A percentile compares a stretch with the other conserved stretches of the same genome.
Evolutionary conservation across 2,888 invertebrate species (phyloP).

Genomic region (Drosophila histrio): DNA sequence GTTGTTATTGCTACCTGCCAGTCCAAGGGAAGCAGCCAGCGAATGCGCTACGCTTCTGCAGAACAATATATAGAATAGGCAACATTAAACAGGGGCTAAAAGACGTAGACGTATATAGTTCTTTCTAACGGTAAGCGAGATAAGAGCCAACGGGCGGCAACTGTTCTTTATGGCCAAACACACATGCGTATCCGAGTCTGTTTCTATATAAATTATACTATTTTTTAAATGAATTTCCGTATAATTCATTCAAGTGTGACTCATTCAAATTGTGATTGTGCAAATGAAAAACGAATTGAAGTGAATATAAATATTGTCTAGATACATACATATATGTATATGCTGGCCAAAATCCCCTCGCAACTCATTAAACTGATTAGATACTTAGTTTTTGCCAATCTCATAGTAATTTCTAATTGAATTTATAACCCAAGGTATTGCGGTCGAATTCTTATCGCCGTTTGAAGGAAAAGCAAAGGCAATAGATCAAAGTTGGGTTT

Average conservation of each 20-base stretch:
- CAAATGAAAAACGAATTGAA: constrained; percentile 6
- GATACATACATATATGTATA: constrained; percentile 9
- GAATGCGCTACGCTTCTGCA: constrained; percentile 47
- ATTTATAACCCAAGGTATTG: constrained; percentile 51
- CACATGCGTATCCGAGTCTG: constrained; percentile 30
- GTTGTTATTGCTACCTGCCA: constrained; percentile 38
- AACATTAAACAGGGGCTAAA: background rate
- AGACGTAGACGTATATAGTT: constrained; percentile 14
- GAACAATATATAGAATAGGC: constrained; percentile 4
- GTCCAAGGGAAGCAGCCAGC: constrained; percentile 61
- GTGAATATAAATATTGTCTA: constrained; percentile 6
- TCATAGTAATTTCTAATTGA: constrained; percentile 63
- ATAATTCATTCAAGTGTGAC: constrained; percentile 58
- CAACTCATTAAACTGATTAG: constrained; percentile 74
- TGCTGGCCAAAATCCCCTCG: constrained; percentile 32
- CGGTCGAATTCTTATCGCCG: constrained; percentile 51
- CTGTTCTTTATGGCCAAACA: constrained; percentile 35
- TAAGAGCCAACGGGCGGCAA: constrained; percentile 2
- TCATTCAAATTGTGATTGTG: constrained; percentile 43
- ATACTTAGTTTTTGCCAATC: constrained; percentile 35
- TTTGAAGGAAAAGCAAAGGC: background rate
- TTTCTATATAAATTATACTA: constrained; percentile 7
- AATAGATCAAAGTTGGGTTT: constrained; percentile 28
- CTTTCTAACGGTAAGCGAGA: constrained; percentile 60
- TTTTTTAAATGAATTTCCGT: constrained; percentile 12